These are phyloP conservation scores for Athalia cordata DNA, from an alignment of 2,888 invertebrate genomes.

Conservation along the genomic window DNA sequence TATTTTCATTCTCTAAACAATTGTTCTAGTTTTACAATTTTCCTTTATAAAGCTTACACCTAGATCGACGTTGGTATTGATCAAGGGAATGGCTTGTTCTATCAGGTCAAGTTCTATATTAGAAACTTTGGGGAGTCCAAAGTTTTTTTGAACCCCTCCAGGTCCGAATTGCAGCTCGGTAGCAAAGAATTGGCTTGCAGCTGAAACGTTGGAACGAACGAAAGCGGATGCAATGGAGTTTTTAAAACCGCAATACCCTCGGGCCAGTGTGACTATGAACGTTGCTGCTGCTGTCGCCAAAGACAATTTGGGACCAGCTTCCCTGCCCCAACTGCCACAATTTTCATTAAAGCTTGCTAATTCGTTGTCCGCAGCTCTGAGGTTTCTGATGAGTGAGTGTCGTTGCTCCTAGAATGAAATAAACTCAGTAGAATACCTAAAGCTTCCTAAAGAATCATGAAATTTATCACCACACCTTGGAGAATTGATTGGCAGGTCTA, in stretches of 20 bases:
- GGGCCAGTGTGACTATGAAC: slow-evolving; percentile 60
- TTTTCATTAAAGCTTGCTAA: slow-evolving; percentile 48
- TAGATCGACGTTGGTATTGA: slow-evolving; percentile 59
- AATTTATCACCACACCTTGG: slow-evolving; percentile 49
- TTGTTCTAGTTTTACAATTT: slow-evolving; percentile 29
- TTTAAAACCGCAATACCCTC: slow-evolving; percentile 58
- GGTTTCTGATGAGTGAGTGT: slow-evolving; percentile 54
- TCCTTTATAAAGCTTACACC: slow-evolving; percentile 51
- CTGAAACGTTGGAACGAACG: slow-evolving; percentile 63
- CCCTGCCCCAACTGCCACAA: not conserved
- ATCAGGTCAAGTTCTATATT: slow-evolving; percentile 58
- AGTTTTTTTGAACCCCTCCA: slow-evolving; percentile 60
- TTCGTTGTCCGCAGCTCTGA: slow-evolving; percentile 59
- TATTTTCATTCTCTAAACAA: not conserved
- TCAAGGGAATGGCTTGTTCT: slow-evolving; percentile 59
- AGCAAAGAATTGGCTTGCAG: slow-evolving; percentile 63
- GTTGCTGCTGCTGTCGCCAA: slow-evolving; percentile 61
- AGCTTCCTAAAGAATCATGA: not conserved
- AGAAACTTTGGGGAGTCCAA: slow-evolving; percentile 64
- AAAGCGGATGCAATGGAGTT: slow-evolving; percentile 61
- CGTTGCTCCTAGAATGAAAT: slow-evolving; percentile 57
- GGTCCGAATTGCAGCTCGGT: slow-evolving; percentile 63
- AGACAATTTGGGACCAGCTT: slow-evolving; percentile 58
- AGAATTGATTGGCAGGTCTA: slow-evolving; percentile 59
- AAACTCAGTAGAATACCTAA: not conserved